phyloP scores from a whole-genome alignment of 2,888 invertebrate species.

The Saturnia japonica region DNA sequence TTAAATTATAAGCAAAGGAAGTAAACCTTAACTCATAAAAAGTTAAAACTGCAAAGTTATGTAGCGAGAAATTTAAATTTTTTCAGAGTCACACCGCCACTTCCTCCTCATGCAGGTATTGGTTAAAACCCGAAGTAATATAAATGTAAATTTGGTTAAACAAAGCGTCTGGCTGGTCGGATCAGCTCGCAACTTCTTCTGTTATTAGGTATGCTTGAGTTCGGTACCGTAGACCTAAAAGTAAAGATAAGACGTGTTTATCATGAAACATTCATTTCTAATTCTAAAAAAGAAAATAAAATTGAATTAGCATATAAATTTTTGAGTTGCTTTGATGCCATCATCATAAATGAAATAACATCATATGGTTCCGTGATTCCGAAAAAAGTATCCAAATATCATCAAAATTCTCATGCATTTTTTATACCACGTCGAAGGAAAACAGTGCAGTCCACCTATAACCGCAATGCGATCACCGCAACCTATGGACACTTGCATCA shows the following conservation, averaged over 20 bases:
- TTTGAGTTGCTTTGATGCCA: too few species aligned
- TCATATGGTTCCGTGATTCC: too few species aligned
- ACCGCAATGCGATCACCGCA: too few species aligned
- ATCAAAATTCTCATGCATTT: too few species aligned
- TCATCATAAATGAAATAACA: too few species aligned
- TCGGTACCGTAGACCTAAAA: slow-evolving; percentile 20
- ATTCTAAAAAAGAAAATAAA: background rate
- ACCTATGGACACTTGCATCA: too few species aligned
- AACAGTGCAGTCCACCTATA: too few species aligned
- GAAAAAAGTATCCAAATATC: too few species aligned
- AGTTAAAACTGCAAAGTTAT: slow-evolving; percentile 16
- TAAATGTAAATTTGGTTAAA: slow-evolving; percentile 61
- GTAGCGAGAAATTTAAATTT: slow-evolving; percentile 11
- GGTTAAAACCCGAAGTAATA: slow-evolving; percentile 63
- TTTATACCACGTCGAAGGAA: too few species aligned
- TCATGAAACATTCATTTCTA: background rate
- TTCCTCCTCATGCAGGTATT: slow-evolving; percentile 43
- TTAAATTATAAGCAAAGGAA: slow-evolving; percentile 1
- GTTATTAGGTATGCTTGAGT: slow-evolving; percentile 37
- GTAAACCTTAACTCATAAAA: slow-evolving; percentile 3
- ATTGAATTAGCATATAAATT: too few species aligned
- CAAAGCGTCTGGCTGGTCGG: slow-evolving; percentile 42
- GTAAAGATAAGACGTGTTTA: slow-evolving; percentile 10
- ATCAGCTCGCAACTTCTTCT: slow-evolving; percentile 45
- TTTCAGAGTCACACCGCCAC: slow-evolving; percentile 11